Base-by-base conservation (phyloP, 2,888 invertebrate species). In the Pyrgus malvae region DNA sequence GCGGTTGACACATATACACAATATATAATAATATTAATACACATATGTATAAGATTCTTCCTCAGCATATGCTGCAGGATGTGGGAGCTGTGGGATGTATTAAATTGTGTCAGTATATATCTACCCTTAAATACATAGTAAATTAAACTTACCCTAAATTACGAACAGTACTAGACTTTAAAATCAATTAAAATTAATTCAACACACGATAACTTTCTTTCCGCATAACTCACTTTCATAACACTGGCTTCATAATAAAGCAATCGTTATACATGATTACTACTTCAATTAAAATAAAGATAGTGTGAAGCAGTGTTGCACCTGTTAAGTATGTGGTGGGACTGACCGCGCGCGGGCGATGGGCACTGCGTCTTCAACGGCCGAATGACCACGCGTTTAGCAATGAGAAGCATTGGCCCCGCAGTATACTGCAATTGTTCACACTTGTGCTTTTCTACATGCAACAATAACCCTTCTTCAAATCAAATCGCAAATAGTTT, bases 311-410 rank as follows among this genome's bases (percentile, higher is more conserved):
- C 54, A 54, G 38, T 41, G 46, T 40, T 40, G 37, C 40, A 46
- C 48, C 31, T 29, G 14, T 14, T 33, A 11, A 19, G 51, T 29
- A 8, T 69, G 67, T 66, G 63, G 53, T 57, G 64, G 70, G 73
- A 82, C 77, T 83, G 82, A 74, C 78, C 80, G 69, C 70, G 48
- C 62, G 53, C 42, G 67, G 64, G 67, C 50, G 31, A 41, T 42
- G 40, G 50, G 14, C 41, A 37, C 31, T 44, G 44, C 67, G 56
- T 67, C 69, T 73, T 68, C 69, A 69, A 58, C 80, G 80, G 77
- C 72, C 80, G 78, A 78, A 77, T 83, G 83, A 71, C 75, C 80
- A 78, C 74, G 64, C 70, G 69, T 74, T 73, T 78, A 70, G 78
- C 77, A 80, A 80, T 67, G 70, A 74, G 66, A 69, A 66, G 72